phyloP scores from a whole-genome alignment of 2,797 vertebrate genomes.

The Myioborus melanocephalus region DNA sequence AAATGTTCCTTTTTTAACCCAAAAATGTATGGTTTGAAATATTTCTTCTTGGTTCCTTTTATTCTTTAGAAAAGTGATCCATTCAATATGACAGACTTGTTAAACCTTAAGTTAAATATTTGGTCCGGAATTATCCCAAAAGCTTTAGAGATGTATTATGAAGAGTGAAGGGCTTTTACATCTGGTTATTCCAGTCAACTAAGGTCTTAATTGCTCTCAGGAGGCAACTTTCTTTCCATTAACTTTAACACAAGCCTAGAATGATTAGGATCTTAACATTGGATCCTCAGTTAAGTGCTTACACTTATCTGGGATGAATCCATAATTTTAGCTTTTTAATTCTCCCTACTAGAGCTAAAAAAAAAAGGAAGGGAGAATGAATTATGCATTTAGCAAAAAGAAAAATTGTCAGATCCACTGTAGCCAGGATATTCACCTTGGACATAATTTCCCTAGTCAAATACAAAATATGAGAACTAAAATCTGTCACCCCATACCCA shows the following conservation, averaged over 20 bases:
- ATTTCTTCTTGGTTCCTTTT: neutral
- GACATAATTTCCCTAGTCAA: neutral
- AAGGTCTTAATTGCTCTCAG: slow-evolving; percentile 28
- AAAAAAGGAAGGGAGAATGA: neutral
- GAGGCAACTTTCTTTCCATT: slow-evolving; percentile 28
- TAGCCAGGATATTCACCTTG: neutral
- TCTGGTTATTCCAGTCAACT: slow-evolving; percentile 6
- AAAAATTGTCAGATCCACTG: neutral
- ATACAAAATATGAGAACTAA: neutral
- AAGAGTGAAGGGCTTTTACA: slow-evolving; percentile 18
- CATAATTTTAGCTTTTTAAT: slow-evolving; percentile 4
- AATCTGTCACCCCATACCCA: neutral
- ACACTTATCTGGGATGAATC: neutral
- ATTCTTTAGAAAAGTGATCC: neutral
- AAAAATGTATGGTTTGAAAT: neutral
- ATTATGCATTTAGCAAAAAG: neutral
- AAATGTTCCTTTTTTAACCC: neutral
- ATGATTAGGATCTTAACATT: slow-evolving; percentile 12
- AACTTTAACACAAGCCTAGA: slow-evolving; percentile 8
- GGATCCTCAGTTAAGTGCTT: neutral
- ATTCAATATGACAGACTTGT: neutral
- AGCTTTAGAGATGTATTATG: neutral
- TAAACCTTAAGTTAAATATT: slow-evolving; percentile 30
- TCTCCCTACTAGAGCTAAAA: neutral
- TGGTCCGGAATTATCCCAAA: neutral